Conservation (phyloP, 1,140 invertebrate genomes). For the Atta cephalotes region DNA sequence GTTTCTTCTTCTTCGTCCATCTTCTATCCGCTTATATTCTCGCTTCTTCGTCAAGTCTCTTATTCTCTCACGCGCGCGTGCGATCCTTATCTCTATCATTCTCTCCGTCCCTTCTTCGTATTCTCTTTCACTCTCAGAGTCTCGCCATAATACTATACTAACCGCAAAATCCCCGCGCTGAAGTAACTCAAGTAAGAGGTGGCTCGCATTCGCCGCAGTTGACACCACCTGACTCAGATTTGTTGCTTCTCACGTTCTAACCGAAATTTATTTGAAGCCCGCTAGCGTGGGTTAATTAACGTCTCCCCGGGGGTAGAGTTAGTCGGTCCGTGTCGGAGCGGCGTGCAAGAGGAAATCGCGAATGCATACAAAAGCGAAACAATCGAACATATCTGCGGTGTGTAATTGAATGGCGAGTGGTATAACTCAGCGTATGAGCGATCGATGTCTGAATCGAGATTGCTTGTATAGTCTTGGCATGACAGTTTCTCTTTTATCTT, state of each 20-base stretch:
- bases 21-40: conserved; percentile 63
- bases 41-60: conserved; percentile 70
- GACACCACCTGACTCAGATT: conserved; percentile 86
- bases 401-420: conserved; percentile 48
- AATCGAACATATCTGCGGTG: conserved; percentile 55
- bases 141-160: conserved; percentile 69
- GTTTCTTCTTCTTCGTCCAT: conserved; percentile 57
- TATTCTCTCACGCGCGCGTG: conserved; percentile 69
- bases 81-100: conserved; percentile 70
- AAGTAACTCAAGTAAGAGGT: conserved; percentile 82
- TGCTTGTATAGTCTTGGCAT: conserved; percentile 35
- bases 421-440: conserved; percentile 37
- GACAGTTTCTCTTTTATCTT: conserved; percentile 49
- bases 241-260: conserved; percentile 86
- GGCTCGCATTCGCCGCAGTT: conserved; percentile 80
- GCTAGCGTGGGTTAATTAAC: conserved; percentile 84
- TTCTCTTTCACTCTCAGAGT: conserved; percentile 43
- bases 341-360: conserved; percentile 35
- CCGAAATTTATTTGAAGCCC: conserved; percentile 86
- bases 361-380: conserved; percentile 42
- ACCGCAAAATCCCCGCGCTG: conserved; percentile 76
- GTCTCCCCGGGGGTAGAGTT: conserved; percentile 66
- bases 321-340: conserved; percentile 37
- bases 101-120: conserved; percentile 38
- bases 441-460: conserved; percentile 50